These are phyloP conservation scores for Amblyjoppa proteus DNA, from an alignment of 2,888 invertebrate species.

Conservation along the genomic window DNA sequence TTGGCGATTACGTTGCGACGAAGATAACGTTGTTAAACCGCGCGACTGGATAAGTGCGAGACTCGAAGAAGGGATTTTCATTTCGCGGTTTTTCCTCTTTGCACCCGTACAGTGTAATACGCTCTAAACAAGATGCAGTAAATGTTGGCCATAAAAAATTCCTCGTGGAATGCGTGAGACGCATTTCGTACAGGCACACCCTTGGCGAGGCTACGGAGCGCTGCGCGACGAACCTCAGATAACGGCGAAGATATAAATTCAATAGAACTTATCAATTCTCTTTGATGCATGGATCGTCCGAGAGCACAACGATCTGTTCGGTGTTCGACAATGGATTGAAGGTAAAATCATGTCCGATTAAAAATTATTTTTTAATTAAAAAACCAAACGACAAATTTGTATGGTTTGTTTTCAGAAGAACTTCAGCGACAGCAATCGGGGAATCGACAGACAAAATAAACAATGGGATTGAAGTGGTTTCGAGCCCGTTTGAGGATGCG, in stretches of 20 bases:
- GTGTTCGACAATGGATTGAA: constrained; percentile 10
- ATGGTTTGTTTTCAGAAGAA: constrained; percentile 18
- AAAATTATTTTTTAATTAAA: background rate
- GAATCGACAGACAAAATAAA: constrained; percentile 23
- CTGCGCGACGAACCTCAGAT: constrained; percentile 40
- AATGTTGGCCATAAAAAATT: background rate
- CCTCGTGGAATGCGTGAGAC: constrained; percentile 13
- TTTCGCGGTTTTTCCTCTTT: constrained; percentile 1
- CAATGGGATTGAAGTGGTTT: constrained; percentile 85
- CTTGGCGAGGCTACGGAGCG: constrained; percentile 11
- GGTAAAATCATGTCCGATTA: constrained; percentile 10
- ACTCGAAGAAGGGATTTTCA: constrained; percentile 20
- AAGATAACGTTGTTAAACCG: constrained; percentile 46
- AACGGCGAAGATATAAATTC: constrained; percentile 51
- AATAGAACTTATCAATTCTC: constrained; percentile 49
- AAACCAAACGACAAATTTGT: background rate
- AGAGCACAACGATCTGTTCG: constrained; percentile 25
- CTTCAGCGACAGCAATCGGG: background rate
- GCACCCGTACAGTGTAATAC: background rate
- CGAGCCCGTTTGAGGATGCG: constrained; percentile 83
- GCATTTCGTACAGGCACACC: constrained; percentile 45
- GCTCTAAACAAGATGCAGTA: background rate
- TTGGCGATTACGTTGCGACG: constrained; percentile 59
- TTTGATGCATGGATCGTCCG: constrained; percentile 41
- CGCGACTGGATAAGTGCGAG: background rate